Evolutionary conservation across 2,113 vertebrate species (phyloP), one percentile per base, ranked within the genome.

Genomic region (Machaerirhynchus nigripectus): DNA sequence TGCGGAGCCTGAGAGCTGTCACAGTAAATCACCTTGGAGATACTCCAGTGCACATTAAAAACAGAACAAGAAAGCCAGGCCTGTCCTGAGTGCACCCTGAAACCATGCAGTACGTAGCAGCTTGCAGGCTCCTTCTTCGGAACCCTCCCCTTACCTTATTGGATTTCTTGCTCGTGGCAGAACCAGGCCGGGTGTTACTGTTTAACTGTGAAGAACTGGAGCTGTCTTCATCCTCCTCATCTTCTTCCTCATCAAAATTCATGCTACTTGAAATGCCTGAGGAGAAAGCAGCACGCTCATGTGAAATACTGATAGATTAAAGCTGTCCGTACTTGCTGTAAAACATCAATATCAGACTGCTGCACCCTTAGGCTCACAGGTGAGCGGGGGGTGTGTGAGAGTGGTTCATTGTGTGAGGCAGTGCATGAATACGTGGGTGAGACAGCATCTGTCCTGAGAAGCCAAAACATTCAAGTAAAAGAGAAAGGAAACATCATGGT

Each of bases 201-300:
- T 99, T 99, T 24, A 99, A 97, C 96, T 99, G 99, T 35, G 99
- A 99, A 65, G 99, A 99, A 94, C 99, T 99, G 50, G 99, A 99
- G 92, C 99, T 99, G 78, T 99, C 98, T 97, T 99, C 99, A 42
- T 99, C 99, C 21, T 99, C 99, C 5, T 99, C 99, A 15, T 99
- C 99, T 55, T 99, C 99, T 59, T 99, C 99, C 96, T 99, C 99
- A 94, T 99, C 99, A 95, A 99, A 99, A 97, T 99, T 99, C 99
- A 99, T 99, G 97, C 99, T 99, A 97, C 99, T 99, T 73, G 99
- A 99, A 97, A 99, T 99, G 77, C 99, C 99, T 99, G 96, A 40
- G 65, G 78, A 89, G 77, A 63, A 83, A 93, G 67, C 39, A 81
- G 69, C 14, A 14, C 33, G 84, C 9, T 73, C 50, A 4, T 0